Base-by-base conservation (phyloP, 1,140 invertebrate genomes). In the Oryctes rhinoceros region DNA sequence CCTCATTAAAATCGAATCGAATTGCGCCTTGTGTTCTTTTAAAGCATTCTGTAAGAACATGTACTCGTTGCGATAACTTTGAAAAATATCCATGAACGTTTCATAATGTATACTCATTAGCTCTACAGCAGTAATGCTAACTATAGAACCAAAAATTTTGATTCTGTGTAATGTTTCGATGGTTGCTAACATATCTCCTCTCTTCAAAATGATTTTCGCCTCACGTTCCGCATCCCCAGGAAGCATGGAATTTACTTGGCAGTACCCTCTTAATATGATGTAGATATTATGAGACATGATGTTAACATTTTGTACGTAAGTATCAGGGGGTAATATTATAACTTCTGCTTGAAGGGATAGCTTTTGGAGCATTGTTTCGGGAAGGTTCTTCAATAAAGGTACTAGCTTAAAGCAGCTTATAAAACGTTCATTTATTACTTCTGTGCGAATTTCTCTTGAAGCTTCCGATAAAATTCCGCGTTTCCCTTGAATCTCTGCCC, bases 81-180 rank as follows among this genome's bases (percentile, higher is more conserved):
- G 59, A 20, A 79, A 74, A 11, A 79, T 71, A 74, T 79, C 78
- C 20, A 81, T 39, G 35, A 82, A 80, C 1, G n/a, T 48, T 1
- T 67, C 48, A 65, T 82, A 81, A 3, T 67, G 24, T 39, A 82
- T 80, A 11, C 59, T 39, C 37, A 82, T 44, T 6, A 75, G 24
- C 13, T 82, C 82, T 35, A 81, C 78, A n/a, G 80, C 79, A 1
- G 82, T 82, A n/a, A 81, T n/a, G 13, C 78, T 67, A 2, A 37
- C 48, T 10, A 81, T 78, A 47, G 30, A 79, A 10, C 80, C 44
- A 75, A 82, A 82, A 10, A 76, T 59, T 48, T 62, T 79, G 5
- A 82, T 74, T 44, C 39, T 4, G 48, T 82, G 82, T n/a, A 82
- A 30, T 10, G 78, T 76, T 80, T 82, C 82, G 10, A 82, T 76